These are phyloP conservation scores for Callaeas wilsoni DNA, from an alignment of 2,113 vertebrate genomes.

Conservation along the genomic window DNA sequence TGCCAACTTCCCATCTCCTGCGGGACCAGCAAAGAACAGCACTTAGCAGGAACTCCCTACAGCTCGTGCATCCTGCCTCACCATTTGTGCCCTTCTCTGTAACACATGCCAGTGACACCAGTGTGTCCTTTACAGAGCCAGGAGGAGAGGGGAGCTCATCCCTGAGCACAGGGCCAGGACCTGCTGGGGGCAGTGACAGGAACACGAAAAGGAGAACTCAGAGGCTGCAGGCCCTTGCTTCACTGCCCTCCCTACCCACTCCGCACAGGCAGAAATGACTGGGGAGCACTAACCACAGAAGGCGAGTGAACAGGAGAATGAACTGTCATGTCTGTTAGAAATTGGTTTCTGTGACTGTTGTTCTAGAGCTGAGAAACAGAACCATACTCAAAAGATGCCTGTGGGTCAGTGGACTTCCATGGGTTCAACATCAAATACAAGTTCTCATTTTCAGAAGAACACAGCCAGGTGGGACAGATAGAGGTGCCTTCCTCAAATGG, in stretches of 20 bases:
- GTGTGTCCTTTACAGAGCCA: fast-evolving
- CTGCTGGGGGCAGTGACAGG: not conserved
- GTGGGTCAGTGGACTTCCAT: not conserved
- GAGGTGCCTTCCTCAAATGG: not conserved
- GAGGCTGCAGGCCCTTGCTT: not conserved
- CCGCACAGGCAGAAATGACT: not conserved
- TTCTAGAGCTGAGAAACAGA: not conserved
- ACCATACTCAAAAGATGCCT: not conserved
- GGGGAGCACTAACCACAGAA: not conserved
- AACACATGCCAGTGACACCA: not conserved
- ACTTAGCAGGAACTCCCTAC: not conserved
- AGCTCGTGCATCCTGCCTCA: fast-evolving
- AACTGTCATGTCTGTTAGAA: not conserved
- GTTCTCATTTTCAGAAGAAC: not conserved
- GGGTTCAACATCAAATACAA: not conserved
- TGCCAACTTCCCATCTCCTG: not conserved
- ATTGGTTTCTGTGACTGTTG: not conserved
- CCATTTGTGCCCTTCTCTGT: not conserved
- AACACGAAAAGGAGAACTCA: not conserved
- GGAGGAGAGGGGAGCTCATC: not conserved
- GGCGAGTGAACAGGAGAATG: not conserved
- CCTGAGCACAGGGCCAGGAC: not conserved
- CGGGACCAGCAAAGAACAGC: not conserved
- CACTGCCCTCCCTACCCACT: not conserved
- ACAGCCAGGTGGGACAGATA: not conserved